A percentile compares a stretch with the other conserved stretches of the same genome.
Evolutionary conservation across 1,140 invertebrate species (phyloP).

Genomic region (Solenopsis fugax): DNA sequence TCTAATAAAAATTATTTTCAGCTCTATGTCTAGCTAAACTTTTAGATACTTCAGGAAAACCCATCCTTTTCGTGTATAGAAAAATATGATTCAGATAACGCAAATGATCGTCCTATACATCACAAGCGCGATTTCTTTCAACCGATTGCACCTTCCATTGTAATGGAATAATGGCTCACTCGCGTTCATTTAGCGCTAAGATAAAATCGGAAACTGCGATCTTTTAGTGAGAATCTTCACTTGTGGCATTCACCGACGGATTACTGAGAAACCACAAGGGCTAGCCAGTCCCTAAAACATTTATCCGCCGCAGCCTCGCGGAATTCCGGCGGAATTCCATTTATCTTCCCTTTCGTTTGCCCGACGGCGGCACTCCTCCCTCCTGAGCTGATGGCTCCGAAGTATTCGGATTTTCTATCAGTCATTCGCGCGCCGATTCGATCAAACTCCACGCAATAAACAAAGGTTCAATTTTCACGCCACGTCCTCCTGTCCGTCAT

Average conservation of each 20-base stretch:
- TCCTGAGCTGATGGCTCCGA: slow-evolving; percentile 53
- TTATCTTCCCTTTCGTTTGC: slow-evolving; percentile 71
- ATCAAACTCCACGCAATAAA: slow-evolving; percentile 75
- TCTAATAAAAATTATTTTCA: too few relatives aligned
- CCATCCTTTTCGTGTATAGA: background rate
- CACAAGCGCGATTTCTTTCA: background rate
- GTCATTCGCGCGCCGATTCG: slow-evolving; percentile 70
- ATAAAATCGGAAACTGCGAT: slow-evolving; percentile 43
- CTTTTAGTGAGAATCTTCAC: background rate
- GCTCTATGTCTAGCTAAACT: too few relatives aligned
- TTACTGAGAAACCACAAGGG: slow-evolving; percentile 25
- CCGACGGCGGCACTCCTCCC: slow-evolving; percentile 27
- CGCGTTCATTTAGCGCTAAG: slow-evolving; percentile 1
- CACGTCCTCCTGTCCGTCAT: slow-evolving; percentile 46
- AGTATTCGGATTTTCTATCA: slow-evolving; percentile 74
- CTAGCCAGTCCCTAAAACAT: slow-evolving; percentile 48
- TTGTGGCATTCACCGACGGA: slow-evolving; percentile 6
- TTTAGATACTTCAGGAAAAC: too few relatives aligned
- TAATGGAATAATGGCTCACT: background rate
- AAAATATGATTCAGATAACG: background rate
- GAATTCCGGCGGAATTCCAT: slow-evolving; percentile 69
- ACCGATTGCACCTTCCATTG: background rate
- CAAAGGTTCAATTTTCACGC: slow-evolving; percentile 71
- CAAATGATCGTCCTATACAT: background rate
- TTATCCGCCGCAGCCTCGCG: slow-evolving; percentile 58